Evolutionary conservation across 2,113 vertebrate species (phyloP), one percentile per base, ranked within the genome.

Genomic region (Lucifuga dentata): DNA sequence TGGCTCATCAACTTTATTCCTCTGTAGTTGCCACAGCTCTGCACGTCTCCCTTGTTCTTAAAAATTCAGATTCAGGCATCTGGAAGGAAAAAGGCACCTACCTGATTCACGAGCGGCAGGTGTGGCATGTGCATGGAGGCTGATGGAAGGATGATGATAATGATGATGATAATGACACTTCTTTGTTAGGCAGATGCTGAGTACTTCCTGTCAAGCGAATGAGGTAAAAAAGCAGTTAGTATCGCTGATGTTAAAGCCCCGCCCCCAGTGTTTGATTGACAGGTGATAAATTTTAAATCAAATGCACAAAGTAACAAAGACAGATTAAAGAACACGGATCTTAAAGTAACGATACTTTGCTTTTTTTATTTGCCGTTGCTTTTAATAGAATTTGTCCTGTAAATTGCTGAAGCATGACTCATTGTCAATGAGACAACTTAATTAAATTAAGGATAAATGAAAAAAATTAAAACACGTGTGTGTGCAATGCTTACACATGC

Each of bases 51-150:
- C n/a, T n/a, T n/a, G n/a, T n/a, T n/a, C n/a, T n/a, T n/a, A n/a
- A n/a, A 93, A 92, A 95, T 94, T 91, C 90, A 91, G 93, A 85
- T 87, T 83, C 87, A 90, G 87, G 84, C 87, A 90, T 83, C 71
- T 90, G 91, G 89, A 73, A 77, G 79, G 68, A 83, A 85, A 79
- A 53, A 49, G 29, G 71, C 46, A 83, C 82, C 85, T 91, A 94
- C 92, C 93, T 95, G 92, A 63, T 83, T 91, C 39, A 60, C n/a
- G 12, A 44, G 62, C 0, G 15, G 71, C 5, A 8, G 8, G 16
- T 45, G 40, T 10, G 44, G 48, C 75, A 81, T 68, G 68, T 78
- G 78, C 26, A 48, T 0, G 6, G 7, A 2, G 52, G 19, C 8
- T 41, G n/a, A n/a, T n/a, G n/a, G 63, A 33, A 15, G 2, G 52